Conservation (phyloP, 2,113 vertebrate species). For the Ochotona princeps region DNA sequence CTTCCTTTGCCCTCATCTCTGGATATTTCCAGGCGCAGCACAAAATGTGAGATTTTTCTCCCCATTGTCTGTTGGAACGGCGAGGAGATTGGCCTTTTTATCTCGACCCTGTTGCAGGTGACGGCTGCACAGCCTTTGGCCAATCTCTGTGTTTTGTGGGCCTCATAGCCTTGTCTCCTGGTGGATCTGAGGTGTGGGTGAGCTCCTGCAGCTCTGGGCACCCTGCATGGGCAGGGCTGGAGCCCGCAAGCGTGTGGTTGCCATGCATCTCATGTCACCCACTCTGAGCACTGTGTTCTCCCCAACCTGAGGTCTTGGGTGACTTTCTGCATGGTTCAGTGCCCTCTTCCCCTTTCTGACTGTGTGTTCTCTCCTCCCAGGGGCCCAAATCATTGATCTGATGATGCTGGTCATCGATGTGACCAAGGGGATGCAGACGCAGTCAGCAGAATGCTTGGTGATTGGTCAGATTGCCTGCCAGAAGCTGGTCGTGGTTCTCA, state of each 20-base stretch:
- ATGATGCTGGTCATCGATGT: constrained; percentile 99
- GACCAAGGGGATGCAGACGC: constrained; percentile 98
- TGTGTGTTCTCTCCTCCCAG: constrained; percentile 82
- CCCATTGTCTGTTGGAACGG: background rate
- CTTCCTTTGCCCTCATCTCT: background rate
- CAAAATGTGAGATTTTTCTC: background rate
- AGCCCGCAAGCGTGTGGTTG: background rate
- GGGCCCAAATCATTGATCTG: constrained; percentile 98
- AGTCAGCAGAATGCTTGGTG: constrained; percentile 98
- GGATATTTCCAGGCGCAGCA: background rate
- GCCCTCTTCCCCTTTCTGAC: constrained; percentile 40
- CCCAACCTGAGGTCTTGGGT: too few relatives aligned
- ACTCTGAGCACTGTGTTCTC: background rate
- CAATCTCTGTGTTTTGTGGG: background rate
- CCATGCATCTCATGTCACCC: background rate
- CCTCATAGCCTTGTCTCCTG: background rate
- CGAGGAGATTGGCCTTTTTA: background rate
- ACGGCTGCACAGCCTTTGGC: background rate
- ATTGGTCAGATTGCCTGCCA: constrained; percentile 97
- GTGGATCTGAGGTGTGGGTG: background rate
- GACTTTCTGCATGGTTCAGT: background rate
- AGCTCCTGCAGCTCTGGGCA: background rate
- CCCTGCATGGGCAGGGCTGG: background rate
- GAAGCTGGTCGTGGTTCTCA: constrained; percentile 96
- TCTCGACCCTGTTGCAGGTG: background rate